phyloP scores from a whole-genome alignment of 2,888 invertebrate genomes.

The Nesidiocoris tenuis region DNA sequence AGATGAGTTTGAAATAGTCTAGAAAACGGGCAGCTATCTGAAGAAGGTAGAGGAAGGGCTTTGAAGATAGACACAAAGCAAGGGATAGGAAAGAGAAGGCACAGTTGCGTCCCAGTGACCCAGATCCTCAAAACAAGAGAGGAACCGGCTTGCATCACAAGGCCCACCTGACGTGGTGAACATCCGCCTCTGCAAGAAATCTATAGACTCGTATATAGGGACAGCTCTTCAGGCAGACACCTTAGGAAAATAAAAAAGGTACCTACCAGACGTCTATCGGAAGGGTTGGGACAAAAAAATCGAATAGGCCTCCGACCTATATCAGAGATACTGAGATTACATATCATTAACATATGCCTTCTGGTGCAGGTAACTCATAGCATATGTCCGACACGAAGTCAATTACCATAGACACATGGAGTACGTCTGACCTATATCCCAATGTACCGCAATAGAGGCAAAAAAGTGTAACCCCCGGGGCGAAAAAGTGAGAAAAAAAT shows the following conservation, averaged over 20 bases:
- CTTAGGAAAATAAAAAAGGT: neutral
- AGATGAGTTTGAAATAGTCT: too few relatives aligned
- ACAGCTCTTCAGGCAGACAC: neutral
- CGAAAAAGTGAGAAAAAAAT: neutral
- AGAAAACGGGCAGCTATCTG: too few relatives aligned
- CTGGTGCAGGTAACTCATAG: neutral
- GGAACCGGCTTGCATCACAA: neutral
- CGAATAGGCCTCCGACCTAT: neutral
- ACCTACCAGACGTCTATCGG: neutral
- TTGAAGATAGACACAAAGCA: too few relatives aligned
- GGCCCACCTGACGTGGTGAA: neutral
- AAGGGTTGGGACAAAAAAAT: neutral
- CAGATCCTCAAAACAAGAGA: neutral
- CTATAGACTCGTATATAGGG: too few relatives aligned
- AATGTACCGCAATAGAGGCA: neutral
- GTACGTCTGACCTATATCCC: neutral
- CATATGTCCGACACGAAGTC: neutral
- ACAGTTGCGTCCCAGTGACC: neutral
- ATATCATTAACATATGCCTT: neutral
- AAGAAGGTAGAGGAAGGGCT: too few relatives aligned
- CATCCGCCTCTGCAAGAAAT: neutral
- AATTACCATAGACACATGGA: neutral
- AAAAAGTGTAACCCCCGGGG: neutral
- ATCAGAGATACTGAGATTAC: neutral
- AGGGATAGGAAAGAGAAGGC: neutral